Conservation (phyloP, 2,888 invertebrate species). For the Eilema sororculum region DNA sequence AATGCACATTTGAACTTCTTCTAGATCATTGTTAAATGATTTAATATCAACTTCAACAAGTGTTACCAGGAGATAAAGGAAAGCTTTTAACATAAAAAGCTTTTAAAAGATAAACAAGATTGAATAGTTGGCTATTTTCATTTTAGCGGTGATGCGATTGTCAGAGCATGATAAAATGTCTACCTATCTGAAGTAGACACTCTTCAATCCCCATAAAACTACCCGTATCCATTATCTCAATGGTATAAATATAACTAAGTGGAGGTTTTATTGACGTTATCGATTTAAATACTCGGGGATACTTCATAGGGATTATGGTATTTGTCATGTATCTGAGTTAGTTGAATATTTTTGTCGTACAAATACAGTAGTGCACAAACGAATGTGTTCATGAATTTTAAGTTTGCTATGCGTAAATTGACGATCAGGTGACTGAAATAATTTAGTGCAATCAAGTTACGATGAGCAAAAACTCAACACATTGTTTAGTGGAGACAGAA, state of each 20-base stretch:
- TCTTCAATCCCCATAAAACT: conserved; percentile 29
- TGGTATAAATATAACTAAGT: conserved; percentile 24
- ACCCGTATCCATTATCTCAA: conserved; percentile 27
- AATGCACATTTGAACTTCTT: background rate
- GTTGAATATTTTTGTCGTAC: conserved; percentile 30
- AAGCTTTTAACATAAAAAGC: conserved; percentile 41
- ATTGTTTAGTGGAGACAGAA: background rate
- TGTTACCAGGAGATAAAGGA: conserved; percentile 21
- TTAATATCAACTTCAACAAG: background rate
- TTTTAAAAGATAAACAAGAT: conserved; percentile 48
- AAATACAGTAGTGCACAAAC: conserved; percentile 30
- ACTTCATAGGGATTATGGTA: conserved; percentile 23
- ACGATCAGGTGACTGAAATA: conserved; percentile 42
- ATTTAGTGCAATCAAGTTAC: conserved; percentile 19
- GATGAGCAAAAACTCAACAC: conserved; percentile 10
- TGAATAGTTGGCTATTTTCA: conserved; percentile 13
- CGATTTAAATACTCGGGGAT: conserved; percentile 17
- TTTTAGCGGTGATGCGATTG: conserved; percentile 20
- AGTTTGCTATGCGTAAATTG: conserved; percentile 49
- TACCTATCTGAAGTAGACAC: conserved; percentile 34
- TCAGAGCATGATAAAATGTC: conserved; percentile 30
- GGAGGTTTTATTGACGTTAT: conserved; percentile 27
- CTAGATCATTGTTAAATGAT: background rate
- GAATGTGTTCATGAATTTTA: conserved; percentile 42
- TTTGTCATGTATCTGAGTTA: conserved; percentile 22